These are phyloP conservation scores for Raja brachyura DNA, from an alignment of 2,113 vertebrate species.

Conservation along the genomic window DNA sequence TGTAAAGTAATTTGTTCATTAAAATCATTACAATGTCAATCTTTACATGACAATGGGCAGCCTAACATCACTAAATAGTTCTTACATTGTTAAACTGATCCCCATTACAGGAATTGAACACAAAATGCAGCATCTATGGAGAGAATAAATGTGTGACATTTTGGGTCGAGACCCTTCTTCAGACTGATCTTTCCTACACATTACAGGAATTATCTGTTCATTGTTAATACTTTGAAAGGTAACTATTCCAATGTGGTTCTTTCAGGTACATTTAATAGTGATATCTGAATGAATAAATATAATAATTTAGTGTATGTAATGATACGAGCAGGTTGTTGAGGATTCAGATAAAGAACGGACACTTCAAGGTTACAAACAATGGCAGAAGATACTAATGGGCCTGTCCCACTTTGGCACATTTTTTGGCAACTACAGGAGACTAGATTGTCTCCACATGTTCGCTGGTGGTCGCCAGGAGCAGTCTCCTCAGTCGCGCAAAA, in stretches of 20 bases:
- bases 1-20: neutral
- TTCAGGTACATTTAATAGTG: neutral
- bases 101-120: neutral
- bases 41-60: neutral
- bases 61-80: neutral
- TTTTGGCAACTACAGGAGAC: too few relatives aligned
- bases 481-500: too few relatives aligned
- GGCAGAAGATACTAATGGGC: too few relatives aligned
- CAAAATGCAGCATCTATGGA: too few relatives aligned
- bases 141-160: too few relatives aligned
- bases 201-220: neutral
- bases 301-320: too few relatives aligned
- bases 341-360: too few relatives aligned
- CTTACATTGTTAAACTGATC: neutral
- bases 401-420: too few relatives aligned
- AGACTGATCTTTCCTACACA: neutral
- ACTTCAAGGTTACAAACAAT: too few relatives aligned
- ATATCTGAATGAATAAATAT: neutral
- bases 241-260: neutral
- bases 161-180: neutral
- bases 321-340: too few relatives aligned
- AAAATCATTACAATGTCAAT: neutral
- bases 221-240: neutral
- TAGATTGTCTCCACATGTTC: too few relatives aligned
- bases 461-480: too few relatives aligned